These are phyloP conservation scores for Notodonta dromedarius DNA, from an alignment of 2,888 invertebrate genomes.

Conservation along the genomic window DNA sequence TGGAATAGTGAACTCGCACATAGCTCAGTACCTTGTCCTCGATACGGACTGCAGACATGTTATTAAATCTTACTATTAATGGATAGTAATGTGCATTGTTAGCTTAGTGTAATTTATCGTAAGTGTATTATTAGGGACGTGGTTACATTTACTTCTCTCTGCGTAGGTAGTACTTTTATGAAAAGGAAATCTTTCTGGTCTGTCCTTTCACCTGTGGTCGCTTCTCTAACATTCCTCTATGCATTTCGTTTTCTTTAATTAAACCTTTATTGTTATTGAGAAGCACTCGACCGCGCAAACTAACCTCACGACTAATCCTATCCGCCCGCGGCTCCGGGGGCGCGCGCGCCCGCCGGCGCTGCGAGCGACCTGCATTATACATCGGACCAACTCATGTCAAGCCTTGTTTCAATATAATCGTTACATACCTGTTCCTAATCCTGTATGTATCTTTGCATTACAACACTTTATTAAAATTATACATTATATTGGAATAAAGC, in stretches of 20 bases:
- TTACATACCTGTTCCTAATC: slow-evolving; percentile 31
- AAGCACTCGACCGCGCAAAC: slow-evolving; percentile 49
- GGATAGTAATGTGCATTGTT: slow-evolving; percentile 76
- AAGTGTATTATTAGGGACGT: slow-evolving; percentile 78
- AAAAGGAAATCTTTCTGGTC: slow-evolving; percentile 56
- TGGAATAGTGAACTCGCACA: slow-evolving; percentile 66
- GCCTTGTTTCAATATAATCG: slow-evolving; percentile 43
- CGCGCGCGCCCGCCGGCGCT: background rate
- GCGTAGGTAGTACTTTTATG: slow-evolving; percentile 56
- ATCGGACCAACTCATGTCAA: slow-evolving; percentile 40
- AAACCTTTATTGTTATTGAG: slow-evolving; percentile 43
- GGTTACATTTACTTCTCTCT: slow-evolving; percentile 66
- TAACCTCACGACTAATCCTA: slow-evolving; percentile 44
- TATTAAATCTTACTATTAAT: slow-evolving; percentile 65
- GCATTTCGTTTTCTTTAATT: slow-evolving; percentile 65
- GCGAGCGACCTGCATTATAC: slow-evolving; percentile 22
- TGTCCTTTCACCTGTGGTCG: slow-evolving; percentile 72
- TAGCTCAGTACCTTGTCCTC: slow-evolving; percentile 74
- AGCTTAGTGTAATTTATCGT: slow-evolving; percentile 79
- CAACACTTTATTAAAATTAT: slow-evolving; percentile 44
- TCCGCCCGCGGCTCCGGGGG: background rate
- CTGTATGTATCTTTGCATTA: slow-evolving; percentile 30
- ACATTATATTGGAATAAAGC: slow-evolving; percentile 59
- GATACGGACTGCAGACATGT: slow-evolving; percentile 66
- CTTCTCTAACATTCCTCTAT: slow-evolving; percentile 72